Conservation (phyloP, 2,113 vertebrate genomes). For the Paracanthobrama guichenoti region DNA sequence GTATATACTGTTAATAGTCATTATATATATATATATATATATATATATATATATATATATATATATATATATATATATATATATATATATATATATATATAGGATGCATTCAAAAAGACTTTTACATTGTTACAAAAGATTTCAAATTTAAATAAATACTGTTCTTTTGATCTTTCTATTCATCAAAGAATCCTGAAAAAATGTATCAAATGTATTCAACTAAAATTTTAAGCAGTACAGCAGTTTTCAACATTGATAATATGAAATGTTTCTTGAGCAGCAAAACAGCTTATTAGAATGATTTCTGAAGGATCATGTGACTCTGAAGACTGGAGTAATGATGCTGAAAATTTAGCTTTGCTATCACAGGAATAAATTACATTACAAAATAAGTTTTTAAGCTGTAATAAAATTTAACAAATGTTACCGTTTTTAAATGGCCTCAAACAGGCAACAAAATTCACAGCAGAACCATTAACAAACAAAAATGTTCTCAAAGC, state of each 20-base stretch:
- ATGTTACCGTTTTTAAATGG: no score
- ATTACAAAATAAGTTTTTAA: background rate
- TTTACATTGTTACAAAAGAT: background rate
- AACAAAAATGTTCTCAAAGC: constrained; percentile 2
- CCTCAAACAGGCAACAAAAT: no score
- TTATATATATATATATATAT: no score
- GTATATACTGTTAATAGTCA: no score
- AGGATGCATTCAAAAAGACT: background rate
- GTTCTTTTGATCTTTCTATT: background rate
- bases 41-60: no score
- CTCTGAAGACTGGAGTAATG: background rate
- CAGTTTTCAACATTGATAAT: background rate
- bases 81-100: no score
- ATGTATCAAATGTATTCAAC: no score
- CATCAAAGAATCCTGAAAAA: background rate
- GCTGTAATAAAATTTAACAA: no score
- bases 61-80: no score
- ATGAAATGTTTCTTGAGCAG: background rate
- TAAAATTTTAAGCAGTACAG: background rate
- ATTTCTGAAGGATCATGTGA: background rate
- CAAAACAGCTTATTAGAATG: background rate
- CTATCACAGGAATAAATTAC: background rate
- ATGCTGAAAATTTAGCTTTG: background rate
- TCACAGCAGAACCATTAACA: background rate
- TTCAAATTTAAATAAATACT: background rate